Conservation (phyloP, 2,888 invertebrate species). For the Penaeus monodon region DNA sequence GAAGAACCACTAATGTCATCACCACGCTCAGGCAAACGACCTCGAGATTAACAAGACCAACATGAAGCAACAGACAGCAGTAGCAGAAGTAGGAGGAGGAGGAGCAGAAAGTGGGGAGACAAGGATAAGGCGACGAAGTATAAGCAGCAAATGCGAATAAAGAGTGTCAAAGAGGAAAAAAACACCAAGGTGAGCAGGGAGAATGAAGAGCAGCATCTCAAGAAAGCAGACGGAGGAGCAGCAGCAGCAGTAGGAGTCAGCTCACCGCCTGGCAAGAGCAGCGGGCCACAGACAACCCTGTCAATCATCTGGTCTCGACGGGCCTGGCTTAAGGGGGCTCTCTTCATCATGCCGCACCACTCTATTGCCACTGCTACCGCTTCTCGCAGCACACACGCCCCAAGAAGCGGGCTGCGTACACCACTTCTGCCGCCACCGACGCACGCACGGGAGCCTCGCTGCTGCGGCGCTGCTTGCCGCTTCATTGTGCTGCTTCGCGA, state of each 20-base stretch:
- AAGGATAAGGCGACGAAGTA: not conserved
- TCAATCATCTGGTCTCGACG: slow-evolving; percentile 54
- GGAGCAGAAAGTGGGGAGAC: too few species aligned
- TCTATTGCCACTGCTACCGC: slow-evolving; percentile 39
- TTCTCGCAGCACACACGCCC: slow-evolving; percentile 3
- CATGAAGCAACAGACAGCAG: too few species aligned
- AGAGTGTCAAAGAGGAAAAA: not conserved
- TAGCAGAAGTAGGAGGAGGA: too few species aligned
- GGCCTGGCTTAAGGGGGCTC: slow-evolving; percentile 57
- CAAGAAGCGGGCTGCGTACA: slow-evolving; percentile 1
- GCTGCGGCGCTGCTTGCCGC: too few species aligned
- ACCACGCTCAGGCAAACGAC: too few species aligned
- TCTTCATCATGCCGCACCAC: slow-evolving; percentile 57
- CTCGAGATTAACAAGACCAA: too few species aligned
- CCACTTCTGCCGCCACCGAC: not conserved
- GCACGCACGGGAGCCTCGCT: too few species aligned
- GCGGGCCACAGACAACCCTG: slow-evolving; percentile 58
- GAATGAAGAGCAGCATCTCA: not conserved
- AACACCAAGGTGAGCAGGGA: not conserved
- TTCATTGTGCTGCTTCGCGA: too few species aligned
- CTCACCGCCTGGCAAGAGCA: slow-evolving; percentile 46
- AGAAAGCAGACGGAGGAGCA: not conserved
- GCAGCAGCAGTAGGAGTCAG: slow-evolving; percentile 20
- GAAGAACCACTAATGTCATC: too few species aligned
- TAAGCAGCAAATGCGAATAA: not conserved